phyloP scores from a whole-genome alignment of 2,113 vertebrate genomes.

The Paradoxurus hermaphroditus region DNA sequence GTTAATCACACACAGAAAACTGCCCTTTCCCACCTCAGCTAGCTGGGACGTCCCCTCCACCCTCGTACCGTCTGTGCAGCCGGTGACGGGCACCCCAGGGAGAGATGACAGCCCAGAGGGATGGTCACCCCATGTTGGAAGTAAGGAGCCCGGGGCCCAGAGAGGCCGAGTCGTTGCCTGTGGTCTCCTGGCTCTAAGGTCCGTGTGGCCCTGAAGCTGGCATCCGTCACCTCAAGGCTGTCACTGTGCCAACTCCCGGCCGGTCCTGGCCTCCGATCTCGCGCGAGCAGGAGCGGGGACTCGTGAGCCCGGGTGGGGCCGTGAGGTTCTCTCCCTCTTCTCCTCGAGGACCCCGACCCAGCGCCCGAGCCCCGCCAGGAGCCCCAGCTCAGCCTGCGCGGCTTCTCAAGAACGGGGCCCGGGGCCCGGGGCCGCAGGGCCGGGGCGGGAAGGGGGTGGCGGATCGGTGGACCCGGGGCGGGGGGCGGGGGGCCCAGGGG shows the following conservation, averaged over 20 bases:
- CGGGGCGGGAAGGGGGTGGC: not conserved
- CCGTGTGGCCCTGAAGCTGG: not conserved
- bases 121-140: rapidly evolving
- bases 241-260: not conserved
- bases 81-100: rapidly evolving
- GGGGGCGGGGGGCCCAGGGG: not conserved
- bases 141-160: not conserved
- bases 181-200: not conserved
- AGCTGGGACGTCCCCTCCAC: not conserved
- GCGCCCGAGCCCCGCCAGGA: not conserved
- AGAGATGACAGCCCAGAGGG: not conserved
- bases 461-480: rapidly evolving
- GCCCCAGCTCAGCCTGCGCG: rapidly evolving
- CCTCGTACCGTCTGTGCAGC: rapidly evolving
- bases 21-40: not conserved
- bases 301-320: rapidly evolving
- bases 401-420: not conserved
- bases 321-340: not conserved
- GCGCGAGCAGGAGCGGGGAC: not conserved
- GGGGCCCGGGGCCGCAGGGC: rapidly evolving
- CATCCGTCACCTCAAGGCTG: not conserved
- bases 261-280: not conserved
- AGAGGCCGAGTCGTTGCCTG: not conserved
- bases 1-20: not conserved
- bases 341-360: not conserved